Evolutionary conservation across 2,113 vertebrate species (phyloP), one percentile per base, ranked within the genome.

Genomic region (Polypterus senegalus): DNA sequence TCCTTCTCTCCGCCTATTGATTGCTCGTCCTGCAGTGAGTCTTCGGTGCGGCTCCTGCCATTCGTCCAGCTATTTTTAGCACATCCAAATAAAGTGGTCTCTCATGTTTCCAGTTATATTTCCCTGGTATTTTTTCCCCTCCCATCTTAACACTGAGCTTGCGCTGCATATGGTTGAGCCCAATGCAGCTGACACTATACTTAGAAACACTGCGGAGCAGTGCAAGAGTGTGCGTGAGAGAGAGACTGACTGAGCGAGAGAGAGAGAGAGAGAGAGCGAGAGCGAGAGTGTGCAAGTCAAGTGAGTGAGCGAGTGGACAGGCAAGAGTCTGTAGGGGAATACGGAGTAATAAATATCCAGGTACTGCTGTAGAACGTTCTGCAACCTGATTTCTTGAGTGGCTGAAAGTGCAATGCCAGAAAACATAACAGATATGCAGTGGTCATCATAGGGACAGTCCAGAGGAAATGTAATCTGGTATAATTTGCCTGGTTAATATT

Each of bases 51-150:
- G 78, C 75, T 63, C 76, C 78, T 84, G 87, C 87, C 87, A 87
- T 91, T 92, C 89, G 85, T 81, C 66, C 77, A 70, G 68, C 79
- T 88, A 88, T 84, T 80, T 84, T 85, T 88, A 94, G 89, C 76
- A 82, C 80, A 83, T 84, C 92, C 92, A 96, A 95, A 96, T 97
- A 94, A 94, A 98, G 91, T 79, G 71, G 83, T 84, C 86, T 89
- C 80, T 85, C 82, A 67, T 85, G 78, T 86, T 87, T 77, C 83
- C 77, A 81, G 75, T 87, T 81, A 74, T 70, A 73, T 82, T 84
- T 80, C 77, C 76, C 79, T 76, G 77, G 70, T 80, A 81, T 76
- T 76, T 78, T 63, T 68, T 71, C 61, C 70, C 68, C 62, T 75
- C 65, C 71, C 53, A 45, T 55, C 61, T 79, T 81, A 76, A 78